Conservation (phyloP, 2,888 invertebrate genomes). For the Drosophila limbata region DNA sequence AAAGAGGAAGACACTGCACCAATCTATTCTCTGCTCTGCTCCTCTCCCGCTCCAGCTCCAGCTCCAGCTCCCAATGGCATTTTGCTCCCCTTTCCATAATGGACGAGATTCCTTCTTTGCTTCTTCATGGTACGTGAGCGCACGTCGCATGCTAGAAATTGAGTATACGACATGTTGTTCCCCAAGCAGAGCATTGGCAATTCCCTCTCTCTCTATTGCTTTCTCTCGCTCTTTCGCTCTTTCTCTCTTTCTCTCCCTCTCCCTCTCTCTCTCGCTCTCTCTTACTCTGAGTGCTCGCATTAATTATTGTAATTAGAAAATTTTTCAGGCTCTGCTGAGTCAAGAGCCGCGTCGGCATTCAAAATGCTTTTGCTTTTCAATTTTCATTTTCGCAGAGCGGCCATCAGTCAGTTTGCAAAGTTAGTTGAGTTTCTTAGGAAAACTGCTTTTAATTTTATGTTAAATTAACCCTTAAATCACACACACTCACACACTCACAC, state of each 20-base stretch:
- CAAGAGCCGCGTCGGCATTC: constrained; percentile 36
- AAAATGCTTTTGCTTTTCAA: constrained; percentile 48
- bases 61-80: background rate
- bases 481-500: background rate
- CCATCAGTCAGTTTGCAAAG: constrained; percentile 19
- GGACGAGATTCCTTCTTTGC: constrained; percentile 2
- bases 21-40: constrained; percentile 30
- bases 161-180: constrained; percentile 71
- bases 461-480: constrained; percentile 73
- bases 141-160: constrained; percentile 71
- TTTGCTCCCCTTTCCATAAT: background rate
- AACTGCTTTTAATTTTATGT: constrained; percentile 50
- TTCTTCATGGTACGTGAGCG: constrained; percentile 62
- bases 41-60: background rate
- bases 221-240: background rate
- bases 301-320: constrained; percentile 78
- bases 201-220: constrained; percentile 1
- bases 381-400: constrained; percentile 26
- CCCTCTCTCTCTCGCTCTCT: background rate
- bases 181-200: constrained; percentile 30
- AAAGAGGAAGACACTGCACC: constrained; percentile 45
- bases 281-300: constrained; percentile 38
- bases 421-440: constrained; percentile 20
- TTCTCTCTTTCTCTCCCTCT: background rate
- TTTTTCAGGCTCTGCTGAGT: constrained; percentile 42